Conservation (phyloP, 2,888 invertebrate genomes). For the Tholera decimalis region DNA sequence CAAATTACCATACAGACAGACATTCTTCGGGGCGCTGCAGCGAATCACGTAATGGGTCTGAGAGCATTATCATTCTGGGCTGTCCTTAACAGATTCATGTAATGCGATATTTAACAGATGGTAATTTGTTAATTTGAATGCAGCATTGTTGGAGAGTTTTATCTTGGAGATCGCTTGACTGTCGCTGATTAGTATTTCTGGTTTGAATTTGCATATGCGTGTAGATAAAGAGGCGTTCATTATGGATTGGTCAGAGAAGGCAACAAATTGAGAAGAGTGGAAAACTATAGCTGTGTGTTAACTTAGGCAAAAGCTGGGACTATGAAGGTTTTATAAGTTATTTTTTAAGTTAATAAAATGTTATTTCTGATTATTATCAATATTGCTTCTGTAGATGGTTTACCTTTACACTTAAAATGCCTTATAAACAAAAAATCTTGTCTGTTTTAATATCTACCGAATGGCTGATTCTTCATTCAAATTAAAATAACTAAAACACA, state of each 20-base stretch:
- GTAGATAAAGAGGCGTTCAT: no score
- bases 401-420: no score
- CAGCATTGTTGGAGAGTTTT: conserved; percentile 52
- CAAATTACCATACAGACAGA: conserved; percentile 61
- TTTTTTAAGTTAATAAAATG: no score
- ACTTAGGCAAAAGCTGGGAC: no score
- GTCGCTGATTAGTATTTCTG: conserved; percentile 55
- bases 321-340: no score
- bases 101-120: conserved; percentile 66
- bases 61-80: conserved; percentile 58
- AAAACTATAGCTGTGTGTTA: no score
- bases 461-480: no score
- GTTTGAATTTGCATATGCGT: conserved; percentile 26
- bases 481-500: no score
- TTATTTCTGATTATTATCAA: neutral
- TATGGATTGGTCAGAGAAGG: no score
- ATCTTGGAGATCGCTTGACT: conserved; percentile 54
- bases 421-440: no score
- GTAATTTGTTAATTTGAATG: conserved; percentile 65
- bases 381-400: neutral
- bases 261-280: no score
- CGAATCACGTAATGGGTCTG: conserved; percentile 55
- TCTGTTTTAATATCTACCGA: no score
- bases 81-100: conserved; percentile 62
- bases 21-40: conserved; percentile 57